Evolutionary conservation across 1,140 invertebrate genomes (phyloP).

Genomic region (Tetranychus cinnabarinus): DNA sequence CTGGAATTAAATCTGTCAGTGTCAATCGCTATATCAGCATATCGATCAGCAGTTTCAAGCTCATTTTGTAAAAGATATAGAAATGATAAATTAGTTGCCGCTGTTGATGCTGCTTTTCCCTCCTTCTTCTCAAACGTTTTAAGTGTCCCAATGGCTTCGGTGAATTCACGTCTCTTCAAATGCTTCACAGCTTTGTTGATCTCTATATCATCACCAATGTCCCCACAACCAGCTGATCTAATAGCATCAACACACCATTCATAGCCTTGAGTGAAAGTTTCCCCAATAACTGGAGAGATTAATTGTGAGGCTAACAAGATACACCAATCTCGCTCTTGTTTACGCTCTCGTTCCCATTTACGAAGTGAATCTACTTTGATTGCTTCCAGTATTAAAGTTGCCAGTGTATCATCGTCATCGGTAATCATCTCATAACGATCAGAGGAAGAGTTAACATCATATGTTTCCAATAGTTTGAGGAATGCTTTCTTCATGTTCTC

Average conservation of each 20-base stretch:
- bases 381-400: conserved; percentile 44
- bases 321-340: conserved; percentile 51
- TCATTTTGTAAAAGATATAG: conserved; percentile 64
- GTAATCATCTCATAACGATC: background rate
- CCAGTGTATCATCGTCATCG: conserved; percentile 39
- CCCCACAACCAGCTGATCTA: conserved; percentile 45
- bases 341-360: conserved; percentile 18
- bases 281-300: conserved; percentile 59
- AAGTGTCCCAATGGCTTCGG: conserved; percentile 50
- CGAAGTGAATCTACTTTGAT: conserved; percentile 22
- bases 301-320: conserved; percentile 75
- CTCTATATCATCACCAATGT: conserved; percentile 63
- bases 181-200: conserved; percentile 80
- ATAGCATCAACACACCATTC: conserved; percentile 53
- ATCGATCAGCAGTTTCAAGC: conserved; percentile 54
- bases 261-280: conserved; percentile 22
- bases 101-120: conserved; percentile 46
- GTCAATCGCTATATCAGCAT: conserved; percentile 44
- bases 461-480: conserved; percentile 60
- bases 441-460: conserved; percentile 31
- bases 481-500: conserved; percentile 87
- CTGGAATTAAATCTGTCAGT: conserved; percentile 54
- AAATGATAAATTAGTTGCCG: conserved; percentile 73
- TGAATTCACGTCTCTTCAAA: conserved; percentile 56
- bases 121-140: conserved; percentile 64